Base-by-base conservation (phyloP, 35 echinoderm and acorn worm genomes). In the Apostichopus californicus region DNA sequence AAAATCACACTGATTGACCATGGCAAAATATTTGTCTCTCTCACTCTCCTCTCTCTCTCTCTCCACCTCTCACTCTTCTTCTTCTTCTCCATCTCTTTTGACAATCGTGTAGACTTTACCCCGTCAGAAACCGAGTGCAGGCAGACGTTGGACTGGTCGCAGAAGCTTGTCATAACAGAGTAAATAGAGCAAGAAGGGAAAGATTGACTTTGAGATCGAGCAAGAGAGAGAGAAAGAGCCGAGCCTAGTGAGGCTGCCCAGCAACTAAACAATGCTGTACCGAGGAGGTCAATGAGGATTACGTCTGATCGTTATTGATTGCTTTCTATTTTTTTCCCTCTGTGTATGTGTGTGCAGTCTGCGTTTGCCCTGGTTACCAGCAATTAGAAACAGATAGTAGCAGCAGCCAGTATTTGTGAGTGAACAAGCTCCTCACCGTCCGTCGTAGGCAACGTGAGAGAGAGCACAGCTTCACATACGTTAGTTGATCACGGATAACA, bases 291-390 rank as follows among this genome's bases (percentile, higher is more conserved):
- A 85, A 85, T 85, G 81, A 20, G 12, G 81, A 85, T 85, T 8
- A 58, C 56, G 54, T 85, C 54, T 85, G 81, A 85, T 85, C 18
- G 56, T 85, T 85, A 85, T 85, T 85, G 81, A 85, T 85, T 85
- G 81, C 18, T 56, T 56, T 85, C n/a, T 46, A 46, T 46, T 46
- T 46, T 46, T 46, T 46, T 46, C 34, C 34, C 3, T 34, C 0
- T 46, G 34, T 46, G 34, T 46, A 0, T 85, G 58, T 85, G 81
- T 85, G 81, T 85, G 81, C 81, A 18, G 81, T 85, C 81, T 85
- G 55, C 81, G 81, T 85, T 85, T 85, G 81, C 81, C 81, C 81
- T 85, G 81, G 81, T 85, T 85, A 85, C 81, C 81, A 85, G 20
- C 81, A 85, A 85, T 85, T 85, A 85, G 81, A 85, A 85, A 85